phyloP scores from a whole-genome alignment of 2,797 vertebrate genomes.

The Manis javanica region DNA sequence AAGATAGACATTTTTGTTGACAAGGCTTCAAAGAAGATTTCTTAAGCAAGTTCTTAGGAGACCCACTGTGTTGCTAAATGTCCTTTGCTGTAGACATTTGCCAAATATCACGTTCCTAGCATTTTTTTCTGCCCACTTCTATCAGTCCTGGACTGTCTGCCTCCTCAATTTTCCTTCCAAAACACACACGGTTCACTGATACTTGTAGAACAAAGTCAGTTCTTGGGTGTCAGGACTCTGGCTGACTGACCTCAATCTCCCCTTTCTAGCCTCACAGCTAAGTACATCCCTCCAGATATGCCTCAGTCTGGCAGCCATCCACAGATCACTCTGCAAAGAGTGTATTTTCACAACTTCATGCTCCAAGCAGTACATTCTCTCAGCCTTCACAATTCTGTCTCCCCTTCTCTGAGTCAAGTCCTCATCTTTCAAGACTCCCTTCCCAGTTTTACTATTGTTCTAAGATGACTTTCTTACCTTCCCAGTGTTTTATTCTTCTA shows the following conservation, averaged over 20 bases:
- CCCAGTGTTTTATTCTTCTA: neutral
- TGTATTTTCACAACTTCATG: neutral
- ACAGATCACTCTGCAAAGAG: neutral
- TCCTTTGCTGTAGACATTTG: neutral
- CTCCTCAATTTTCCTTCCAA: neutral
- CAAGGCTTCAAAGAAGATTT: neutral
- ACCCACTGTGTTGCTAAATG: neutral
- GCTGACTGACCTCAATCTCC: neutral
- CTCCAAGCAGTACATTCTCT: neutral
- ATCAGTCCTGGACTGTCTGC: neutral
- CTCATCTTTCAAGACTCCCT: neutral
- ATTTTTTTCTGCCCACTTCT: neutral
- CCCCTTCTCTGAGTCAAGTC: neutral
- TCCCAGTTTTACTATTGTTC: neutral
- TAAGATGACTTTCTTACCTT: neutral
- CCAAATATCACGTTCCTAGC: neutral
- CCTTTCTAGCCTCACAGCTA: neutral
- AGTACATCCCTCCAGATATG: no score
- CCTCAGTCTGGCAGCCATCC: neutral
- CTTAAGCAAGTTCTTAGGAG: neutral
- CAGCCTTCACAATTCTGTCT: neutral
- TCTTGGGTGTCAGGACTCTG: neutral
- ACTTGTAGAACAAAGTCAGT: neutral
- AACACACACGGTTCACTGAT: neutral
- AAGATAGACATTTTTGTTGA: conserved; percentile 31